A percentile compares a stretch with the other conserved stretches of the same genome.
Evolutionary conservation across 2,888 invertebrate genomes (phyloP).

Genomic region (Orgyia antiqua): DNA sequence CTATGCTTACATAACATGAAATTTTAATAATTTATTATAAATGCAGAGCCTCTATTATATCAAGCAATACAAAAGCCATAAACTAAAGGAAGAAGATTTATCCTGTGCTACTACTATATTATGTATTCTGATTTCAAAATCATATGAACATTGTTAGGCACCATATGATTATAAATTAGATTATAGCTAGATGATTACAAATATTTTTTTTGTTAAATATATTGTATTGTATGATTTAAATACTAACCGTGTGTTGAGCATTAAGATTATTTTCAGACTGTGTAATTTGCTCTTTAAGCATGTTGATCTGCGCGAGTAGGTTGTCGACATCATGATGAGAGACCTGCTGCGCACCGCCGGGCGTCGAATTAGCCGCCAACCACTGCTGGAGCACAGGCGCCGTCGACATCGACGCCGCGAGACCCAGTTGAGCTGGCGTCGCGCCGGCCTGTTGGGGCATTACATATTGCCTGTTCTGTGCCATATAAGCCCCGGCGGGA

Average conservation of each 20-base stretch:
- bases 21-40: too few relatives aligned
- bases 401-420: constrained; percentile 72
- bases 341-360: constrained; percentile 40
- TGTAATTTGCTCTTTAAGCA: constrained; percentile 93
- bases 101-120: too few relatives aligned
- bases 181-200: too few relatives aligned
- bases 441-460: constrained; percentile 76
- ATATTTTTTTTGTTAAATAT: too few relatives aligned
- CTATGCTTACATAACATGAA: too few relatives aligned
- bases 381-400: constrained; percentile 69
- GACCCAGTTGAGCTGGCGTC: constrained; percentile 77
- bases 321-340: constrained; percentile 66
- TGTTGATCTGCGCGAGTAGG: constrained; percentile 86
- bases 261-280: constrained; percentile 97
- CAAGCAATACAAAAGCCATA: too few relatives aligned
- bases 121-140: too few relatives aligned
- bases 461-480: constrained; percentile 79
- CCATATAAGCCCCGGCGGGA: constrained; percentile 75
- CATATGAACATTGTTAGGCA: too few relatives aligned
- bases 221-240: too few relatives aligned
- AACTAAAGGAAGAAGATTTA: too few relatives aligned
- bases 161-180: too few relatives aligned
- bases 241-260: constrained; percentile 93
- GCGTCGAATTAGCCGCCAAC: constrained; percentile 63
- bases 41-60: too few relatives aligned